Evolutionary conservation across 2,888 invertebrate species (phyloP), one percentile per base, ranked within the genome.

Genomic region (Ophion ventricosus): DNA sequence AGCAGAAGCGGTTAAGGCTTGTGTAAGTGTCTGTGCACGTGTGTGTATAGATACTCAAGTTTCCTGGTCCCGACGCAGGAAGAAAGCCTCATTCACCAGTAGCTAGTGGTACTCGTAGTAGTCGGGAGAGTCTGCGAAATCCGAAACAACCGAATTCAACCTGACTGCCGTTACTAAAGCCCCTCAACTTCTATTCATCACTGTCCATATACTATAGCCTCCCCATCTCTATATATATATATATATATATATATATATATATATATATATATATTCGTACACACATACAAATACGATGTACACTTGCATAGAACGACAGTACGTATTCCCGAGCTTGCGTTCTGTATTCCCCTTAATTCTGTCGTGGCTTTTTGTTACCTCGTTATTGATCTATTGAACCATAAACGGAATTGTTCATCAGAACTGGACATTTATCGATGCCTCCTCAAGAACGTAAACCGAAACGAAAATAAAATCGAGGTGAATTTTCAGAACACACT

Each of bases 51-150:
- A 26, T 11, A 57, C 43, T 70, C 59, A 80, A 67, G 82, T 85
- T 82, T 82, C 77, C 80, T 77, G 80, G 70, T 83, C 74, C 57
- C 67, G 64, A 83, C 77, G 63, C 73, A 78, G 67, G 83, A 85
- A 85, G 81, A 86, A 86, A 81, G 79, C 82, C 49, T 75, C 66
- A 76, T 76, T 80, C 63, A 70, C 57, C 59, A 63, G 49, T 49
- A 63, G 49, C 49, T 49, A 26, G 43, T 66, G 54, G 83, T 77
- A 86, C 85, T 26, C 20, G 56, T 54, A 11, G 54, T 29, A 63
- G 26, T 74, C 74, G 11, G 3, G 20, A 74, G 88, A 75, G 20
- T 90, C 85, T 87, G 89, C 88, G 89, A 90, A 89, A 90, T 89
- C 88, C 75, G 89, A 90, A 77, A 72, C 87, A 79, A 57, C 72